A percentile compares a stretch with the other conserved stretches of the same genome.
phyloP scores from a whole-genome alignment of 2,113 vertebrate species.

The Anolis carolinensis region DNA sequence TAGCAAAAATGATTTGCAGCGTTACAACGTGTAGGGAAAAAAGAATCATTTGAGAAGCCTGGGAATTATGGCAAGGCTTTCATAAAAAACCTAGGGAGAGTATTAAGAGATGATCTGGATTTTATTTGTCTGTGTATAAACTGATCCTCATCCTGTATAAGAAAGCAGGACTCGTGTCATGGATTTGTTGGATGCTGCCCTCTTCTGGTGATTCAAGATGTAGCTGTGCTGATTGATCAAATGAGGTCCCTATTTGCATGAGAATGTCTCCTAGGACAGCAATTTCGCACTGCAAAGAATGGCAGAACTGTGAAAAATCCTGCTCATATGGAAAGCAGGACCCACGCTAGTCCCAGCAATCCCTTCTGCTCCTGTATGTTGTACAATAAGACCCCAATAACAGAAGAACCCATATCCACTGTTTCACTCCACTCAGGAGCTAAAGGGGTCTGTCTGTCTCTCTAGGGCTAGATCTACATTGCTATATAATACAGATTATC shows the following conservation, averaged over 20 bases:
- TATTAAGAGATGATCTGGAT: neutral
- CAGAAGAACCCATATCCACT: too few species aligned
- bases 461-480: too few species aligned
- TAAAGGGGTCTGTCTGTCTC: too few species aligned
- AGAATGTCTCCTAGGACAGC: neutral
- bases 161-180: too few species aligned
- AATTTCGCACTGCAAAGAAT: too few species aligned
- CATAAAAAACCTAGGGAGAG: neutral
- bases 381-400: too few species aligned
- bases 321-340: too few species aligned
- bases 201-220: conserved; percentile 61
- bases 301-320: neutral
- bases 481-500: too few species aligned
- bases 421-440: too few species aligned
- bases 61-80: neutral
- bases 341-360: too few species aligned
- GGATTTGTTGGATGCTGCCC: conserved; percentile 67
- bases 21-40: neutral
- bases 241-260: too few species aligned
- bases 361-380: neutral
- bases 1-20: neutral
- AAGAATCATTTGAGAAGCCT: neutral
- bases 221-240: neutral
- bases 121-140: neutral
- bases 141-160: neutral